Conservation (phyloP, 2,888 invertebrate genomes). For the Hydrotaea cyrtoneurina region DNA sequence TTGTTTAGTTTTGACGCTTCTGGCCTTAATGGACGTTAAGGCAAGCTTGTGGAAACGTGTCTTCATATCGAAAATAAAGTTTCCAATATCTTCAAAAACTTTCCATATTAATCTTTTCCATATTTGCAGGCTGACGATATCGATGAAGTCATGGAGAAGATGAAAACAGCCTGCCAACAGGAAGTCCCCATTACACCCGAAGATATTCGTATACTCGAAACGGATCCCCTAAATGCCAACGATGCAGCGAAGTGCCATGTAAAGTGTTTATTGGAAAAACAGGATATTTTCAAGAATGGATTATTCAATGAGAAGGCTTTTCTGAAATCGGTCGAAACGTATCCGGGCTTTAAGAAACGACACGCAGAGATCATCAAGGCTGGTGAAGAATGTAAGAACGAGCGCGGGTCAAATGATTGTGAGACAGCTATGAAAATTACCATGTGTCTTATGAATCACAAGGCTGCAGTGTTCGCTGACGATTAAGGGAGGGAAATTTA, state of each 20-base stretch:
- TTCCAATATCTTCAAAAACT: too few relatives aligned
- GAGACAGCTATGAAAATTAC: slow-evolving; percentile 75
- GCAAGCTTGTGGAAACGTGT: neutral
- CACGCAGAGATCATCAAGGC: slow-evolving; percentile 70
- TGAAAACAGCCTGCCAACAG: slow-evolving; percentile 69
- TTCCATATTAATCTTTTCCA: neutral
- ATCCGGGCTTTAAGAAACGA: slow-evolving; percentile 70
- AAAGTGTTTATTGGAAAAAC: slow-evolving; percentile 76
- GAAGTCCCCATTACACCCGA: slow-evolving; percentile 69
- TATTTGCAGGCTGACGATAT: neutral
- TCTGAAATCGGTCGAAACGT: slow-evolving; percentile 63
- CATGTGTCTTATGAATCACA: slow-evolving; percentile 73
- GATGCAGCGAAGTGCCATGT: slow-evolving; percentile 74
- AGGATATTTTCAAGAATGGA: slow-evolving; percentile 73
- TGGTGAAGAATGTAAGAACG: slow-evolving; percentile 72
- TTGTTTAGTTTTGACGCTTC: neutral
- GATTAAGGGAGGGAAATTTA: too few relatives aligned
- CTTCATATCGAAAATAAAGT: too few relatives aligned
- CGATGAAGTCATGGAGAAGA: neutral
- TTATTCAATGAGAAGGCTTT: slow-evolving; percentile 71
- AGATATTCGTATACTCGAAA: slow-evolving; percentile 66
- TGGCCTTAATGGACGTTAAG: neutral
- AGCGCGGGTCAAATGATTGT: slow-evolving; percentile 74
- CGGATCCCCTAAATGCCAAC: slow-evolving; percentile 69
- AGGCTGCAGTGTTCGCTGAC: too few relatives aligned